Conservation (phyloP, 2,113 vertebrate species). For the rat (Rattus norvegicus) region GRCr8 NC_086033.1:35250001-35250500, state of each 20-base stretch:
- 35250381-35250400: too few species aligned
- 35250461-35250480: neutral
- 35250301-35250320: too few species aligned
- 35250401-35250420: too few species aligned
- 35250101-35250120: neutral
- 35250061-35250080: neutral
- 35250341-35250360: fast-evolving
- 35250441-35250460: too few species aligned
- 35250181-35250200: neutral
- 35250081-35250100: neutral
- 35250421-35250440: too few species aligned
- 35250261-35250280: neutral
- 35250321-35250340: neutral
- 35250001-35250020: neutral
- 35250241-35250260: neutral
- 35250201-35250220: too few species aligned
- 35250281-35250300: neutral
- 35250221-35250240: neutral
- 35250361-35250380: too few species aligned
- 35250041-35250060: neutral
- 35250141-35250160: neutral
- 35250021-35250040: too few species aligned
- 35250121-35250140: neutral
- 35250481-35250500: too few species aligned
- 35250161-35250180: too few species aligned